These are phyloP conservation scores for Clarias pachynema DNA, from an alignment of 2,797 vertebrate species.

Conservation along the genomic window DNA sequence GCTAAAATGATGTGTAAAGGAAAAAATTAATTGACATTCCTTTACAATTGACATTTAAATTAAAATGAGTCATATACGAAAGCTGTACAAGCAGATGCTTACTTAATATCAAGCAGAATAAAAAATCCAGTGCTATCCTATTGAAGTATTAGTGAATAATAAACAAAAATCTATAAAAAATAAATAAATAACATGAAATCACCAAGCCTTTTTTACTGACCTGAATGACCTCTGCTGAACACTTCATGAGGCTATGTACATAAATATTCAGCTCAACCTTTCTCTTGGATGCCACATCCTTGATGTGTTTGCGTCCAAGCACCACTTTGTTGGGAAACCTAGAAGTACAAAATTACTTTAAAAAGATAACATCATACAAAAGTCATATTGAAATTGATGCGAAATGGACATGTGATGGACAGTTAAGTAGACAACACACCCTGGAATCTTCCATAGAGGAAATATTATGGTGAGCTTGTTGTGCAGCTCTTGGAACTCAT, in stretches of 20 bases:
- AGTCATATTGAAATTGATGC: background rate
- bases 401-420: background rate
- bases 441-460: conserved; percentile 94
- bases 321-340: conserved; percentile 97
- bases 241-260: conserved; percentile 91
- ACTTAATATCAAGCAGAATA: background rate
- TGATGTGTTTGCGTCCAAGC: conserved; percentile 94
- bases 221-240: conserved; percentile 90
- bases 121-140: background rate
- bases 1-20: background rate
- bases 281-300: conserved; percentile 95
- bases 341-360: conserved; percentile 3
- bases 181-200: background rate
- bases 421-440: conserved; percentile 71
- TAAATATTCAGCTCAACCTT: conserved; percentile 96
- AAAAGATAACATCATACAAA: background rate
- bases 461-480: conserved; percentile 95
- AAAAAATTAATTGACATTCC: background rate
- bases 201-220: conserved; percentile 64
- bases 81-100: background rate
- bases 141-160: background rate
- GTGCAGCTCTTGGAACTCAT: conserved; percentile 98
- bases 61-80: background rate
- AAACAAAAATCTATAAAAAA: background rate
- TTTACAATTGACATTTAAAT: background rate